Conservation (phyloP, 1,140 invertebrate species). For the Himalopsyche phryganea region DNA sequence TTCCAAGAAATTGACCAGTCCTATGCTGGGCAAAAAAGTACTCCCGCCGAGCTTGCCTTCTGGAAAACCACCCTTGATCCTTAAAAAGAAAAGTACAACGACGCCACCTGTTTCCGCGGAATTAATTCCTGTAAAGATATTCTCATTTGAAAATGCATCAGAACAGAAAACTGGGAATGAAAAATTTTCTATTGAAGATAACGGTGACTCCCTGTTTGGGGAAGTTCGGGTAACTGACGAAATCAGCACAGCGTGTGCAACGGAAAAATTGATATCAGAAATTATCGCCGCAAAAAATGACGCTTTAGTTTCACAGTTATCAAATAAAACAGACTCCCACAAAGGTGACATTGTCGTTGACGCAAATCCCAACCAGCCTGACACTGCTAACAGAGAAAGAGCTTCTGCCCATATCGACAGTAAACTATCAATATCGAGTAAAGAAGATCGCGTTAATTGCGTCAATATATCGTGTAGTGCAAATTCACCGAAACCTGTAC, state of each 20-base stretch:
- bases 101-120: conserved; percentile 8
- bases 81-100: conserved; percentile 16
- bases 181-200: background rate
- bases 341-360: background rate
- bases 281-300: conserved; percentile 48
- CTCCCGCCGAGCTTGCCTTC: conserved; percentile 24
- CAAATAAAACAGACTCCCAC: conserved; percentile 3
- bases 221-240: conserved; percentile 18
- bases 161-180: background rate
- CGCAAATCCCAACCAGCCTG: background rate
- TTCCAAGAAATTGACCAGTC: conserved; percentile 39
- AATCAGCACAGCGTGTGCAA: conserved; percentile 47
- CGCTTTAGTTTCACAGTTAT: conserved; percentile 17
- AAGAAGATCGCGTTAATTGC: conserved; percentile 20
- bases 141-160: conserved; percentile 4
- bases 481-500: conserved; percentile 6
- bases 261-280: conserved; percentile 52
- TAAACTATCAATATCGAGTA: background rate
- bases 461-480: conserved; percentile 14
- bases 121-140: background rate
- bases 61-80: conserved; percentile 16
- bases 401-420: background rate
- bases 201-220: background rate
- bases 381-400: background rate
- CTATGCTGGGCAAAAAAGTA: conserved; percentile 20